Percentiles rank a stretch among this genome's conserved stretches.
Conservation (phyloP, 2,113 vertebrate species). For the Catharus fuscescens region DNA sequence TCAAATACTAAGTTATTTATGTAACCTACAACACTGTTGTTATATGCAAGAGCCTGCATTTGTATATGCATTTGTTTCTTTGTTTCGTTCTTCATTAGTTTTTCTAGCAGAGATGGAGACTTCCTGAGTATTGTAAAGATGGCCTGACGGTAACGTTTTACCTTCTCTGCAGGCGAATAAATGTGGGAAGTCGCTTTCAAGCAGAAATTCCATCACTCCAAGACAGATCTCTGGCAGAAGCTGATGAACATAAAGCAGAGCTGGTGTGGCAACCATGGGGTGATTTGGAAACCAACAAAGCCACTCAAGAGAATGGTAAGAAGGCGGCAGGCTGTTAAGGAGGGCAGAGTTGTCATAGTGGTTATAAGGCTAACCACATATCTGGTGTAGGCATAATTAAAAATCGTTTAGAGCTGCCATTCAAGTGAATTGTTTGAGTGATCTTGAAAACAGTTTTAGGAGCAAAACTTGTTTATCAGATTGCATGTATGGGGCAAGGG, state of each 20-base stretch:
- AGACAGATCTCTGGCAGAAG: slow-evolving; percentile 79
- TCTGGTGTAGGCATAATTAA: not conserved
- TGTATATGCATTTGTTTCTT: not conserved
- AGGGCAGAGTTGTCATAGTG: not conserved
- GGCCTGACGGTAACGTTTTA: not conserved
- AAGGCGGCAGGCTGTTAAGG: not conserved
- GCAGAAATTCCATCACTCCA: slow-evolving; percentile 90
- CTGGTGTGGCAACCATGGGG: slow-evolving; percentile 88
- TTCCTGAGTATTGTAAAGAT: not conserved
- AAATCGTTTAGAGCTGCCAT: not conserved
- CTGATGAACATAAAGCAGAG: slow-evolving; percentile 87
- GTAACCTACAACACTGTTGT: not conserved
- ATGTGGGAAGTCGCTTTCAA: slow-evolving; percentile 93
- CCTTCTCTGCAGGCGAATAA: slow-evolving; percentile 86
- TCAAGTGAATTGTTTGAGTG: not conserved
- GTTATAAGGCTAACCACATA: not conserved
- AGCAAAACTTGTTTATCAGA: not conserved
- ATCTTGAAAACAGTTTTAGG: not conserved
- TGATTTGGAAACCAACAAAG: slow-evolving; percentile 77
- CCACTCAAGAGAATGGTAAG: slow-evolving; percentile 84
- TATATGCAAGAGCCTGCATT: not conserved
- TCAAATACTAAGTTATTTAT: not conserved
- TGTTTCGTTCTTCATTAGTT: not conserved
- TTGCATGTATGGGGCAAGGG: not conserved
- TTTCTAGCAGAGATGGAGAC: not conserved